Evolutionary conservation across 1,140 invertebrate species (phyloP), one percentile per base, ranked within the genome.

Genomic region (Rhopalosiphum maidis): DNA sequence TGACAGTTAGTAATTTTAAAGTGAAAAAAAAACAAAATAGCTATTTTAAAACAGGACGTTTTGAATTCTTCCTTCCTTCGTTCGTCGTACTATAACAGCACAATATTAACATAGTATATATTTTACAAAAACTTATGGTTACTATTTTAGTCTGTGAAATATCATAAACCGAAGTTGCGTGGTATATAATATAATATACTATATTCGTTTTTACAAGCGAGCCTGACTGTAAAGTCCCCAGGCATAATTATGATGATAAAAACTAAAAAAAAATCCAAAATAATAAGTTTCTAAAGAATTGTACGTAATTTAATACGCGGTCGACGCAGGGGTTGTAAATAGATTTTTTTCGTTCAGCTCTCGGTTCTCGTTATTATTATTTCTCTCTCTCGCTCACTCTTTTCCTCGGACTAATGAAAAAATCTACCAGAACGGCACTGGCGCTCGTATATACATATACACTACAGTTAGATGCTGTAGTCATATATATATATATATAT

Each of bases 221-320:
- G 48, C 15, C 48, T 48, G 48, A 15, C 30, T n/a, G 30, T 15
- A 82, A 4, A 37, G 25, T 48, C 43, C 46, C 15, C 9, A 8
- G 48, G 86, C 43, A 30, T 87, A 48, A n/a, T 87, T 46, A n/a
- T 35, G 46, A n/a, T 87, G 86, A 18, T 21, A 87, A 48, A 30
- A 48, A 46, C 3, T 11, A 22, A 48, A 86, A 43, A 25, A 25
- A 87, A 87, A 87, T 48, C 43, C 30, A 7, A 87, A 87, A 87
- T 87, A 87, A 87, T 87, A 48, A 87, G 30, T 48, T 87, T 87
- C 86, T 87, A 87, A 87, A 48, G 86, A 48, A 48, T 87, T 6
- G 43, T 48, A 35, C 43, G 43, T 48, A 87, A 87, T 87, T 87
- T 87, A 87, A 87, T 87, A 87, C 30, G 15, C 15, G 22, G 25